Percentiles rank a stretch among this genome's conserved stretches.
These are phyloP conservation scores for Diacarnus erythraeanus DNA, from an alignment of 37 sponge, comb jelly and placozoan genomes.

Conservation along the genomic window DNA sequence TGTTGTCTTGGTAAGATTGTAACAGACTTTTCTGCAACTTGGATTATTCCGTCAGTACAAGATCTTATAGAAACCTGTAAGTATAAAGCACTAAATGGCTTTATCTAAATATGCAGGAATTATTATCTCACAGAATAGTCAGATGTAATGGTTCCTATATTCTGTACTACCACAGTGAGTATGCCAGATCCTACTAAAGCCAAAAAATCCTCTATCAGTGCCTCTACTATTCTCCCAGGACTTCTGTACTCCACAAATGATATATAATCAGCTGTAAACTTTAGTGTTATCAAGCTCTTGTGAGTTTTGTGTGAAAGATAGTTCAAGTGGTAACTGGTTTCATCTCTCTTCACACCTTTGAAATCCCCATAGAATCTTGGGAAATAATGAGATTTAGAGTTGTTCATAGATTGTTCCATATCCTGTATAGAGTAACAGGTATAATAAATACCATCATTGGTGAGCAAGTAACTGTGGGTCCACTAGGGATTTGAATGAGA, in stretches of 20 bases:
- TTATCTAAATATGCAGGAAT: no score
- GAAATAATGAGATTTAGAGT: slow-evolving; percentile 45
- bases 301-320: slow-evolving; percentile 60
- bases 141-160: slow-evolving; percentile 69
- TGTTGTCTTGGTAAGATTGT: slow-evolving; percentile 63
- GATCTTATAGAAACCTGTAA: slow-evolving; percentile 55
- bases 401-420: background rate
- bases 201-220: slow-evolving; percentile 69
- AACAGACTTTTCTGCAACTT: slow-evolving; percentile 53
- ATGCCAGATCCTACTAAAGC: slow-evolving; percentile 61
- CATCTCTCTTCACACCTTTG: slow-evolving; percentile 36
- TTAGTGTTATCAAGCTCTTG: slow-evolving; percentile 78
- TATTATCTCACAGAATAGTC: slow-evolving; percentile 67
- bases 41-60: slow-evolving; percentile 76
- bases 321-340: slow-evolving; percentile 18
- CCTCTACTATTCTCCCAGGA: slow-evolving; percentile 78
- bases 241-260: slow-evolving; percentile 81
- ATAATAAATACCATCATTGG: no score
- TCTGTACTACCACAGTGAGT: slow-evolving; percentile 69
- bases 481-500: no score
- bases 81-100: background rate
- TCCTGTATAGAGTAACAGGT: slow-evolving; percentile 1
- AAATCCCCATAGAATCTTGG: slow-evolving; percentile 79
- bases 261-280: slow-evolving; percentile 66
- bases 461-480: no score